Base-by-base conservation (phyloP, 2,888 invertebrate species). In the Agriopis leucophaearia region DNA sequence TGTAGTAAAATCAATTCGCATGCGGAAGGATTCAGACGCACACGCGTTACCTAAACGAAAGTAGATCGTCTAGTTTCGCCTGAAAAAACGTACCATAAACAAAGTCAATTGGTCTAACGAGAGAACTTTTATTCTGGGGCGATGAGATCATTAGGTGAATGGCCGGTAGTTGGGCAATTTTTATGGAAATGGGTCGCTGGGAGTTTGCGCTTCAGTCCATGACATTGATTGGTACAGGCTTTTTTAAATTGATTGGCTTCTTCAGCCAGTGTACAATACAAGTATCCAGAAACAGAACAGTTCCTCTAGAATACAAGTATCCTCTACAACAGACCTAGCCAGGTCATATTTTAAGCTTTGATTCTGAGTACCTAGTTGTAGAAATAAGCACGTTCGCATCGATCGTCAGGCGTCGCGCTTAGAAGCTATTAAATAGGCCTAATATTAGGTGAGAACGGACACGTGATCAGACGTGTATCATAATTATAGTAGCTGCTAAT, bases 141-240 rank as follows among this genome's bases (percentile, higher is more conserved):
- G 89, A 89, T 93, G 92, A 92, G 88, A 90, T 93, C 92, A 93
- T 85, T 85, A 83, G 92, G 90, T 92, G 92, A 92, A 92, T 78
- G 92, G 83, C 91, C 91, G 88, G 60, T 80, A 80, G 79, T 73
- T 75, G 77, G 79, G 75, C 80, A 77, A 75, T 77, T 80, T 84
- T 78, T 74, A 74, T 74, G 77, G 75, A 90, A 88, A 88, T 89
- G 79, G 92, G 90, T 88, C 90, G 87, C 75, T 84, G 84, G 87
- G 87, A 87, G 86, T 68, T 87, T 78, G 51, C 69, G 67, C 58
- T 44, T 79, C 79, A 65, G 45, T 72, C 82, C 83, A 83, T 90
- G 90, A 89, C 90, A 91, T 88, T 91, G 89, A 87, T 86, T 84
- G 77, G 77, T 81, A 73, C 70, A 72, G 73, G 63, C 69, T 64